Conservation (phyloP, 2,113 vertebrate species). For the Nyctereutes procyonoides region DNA sequence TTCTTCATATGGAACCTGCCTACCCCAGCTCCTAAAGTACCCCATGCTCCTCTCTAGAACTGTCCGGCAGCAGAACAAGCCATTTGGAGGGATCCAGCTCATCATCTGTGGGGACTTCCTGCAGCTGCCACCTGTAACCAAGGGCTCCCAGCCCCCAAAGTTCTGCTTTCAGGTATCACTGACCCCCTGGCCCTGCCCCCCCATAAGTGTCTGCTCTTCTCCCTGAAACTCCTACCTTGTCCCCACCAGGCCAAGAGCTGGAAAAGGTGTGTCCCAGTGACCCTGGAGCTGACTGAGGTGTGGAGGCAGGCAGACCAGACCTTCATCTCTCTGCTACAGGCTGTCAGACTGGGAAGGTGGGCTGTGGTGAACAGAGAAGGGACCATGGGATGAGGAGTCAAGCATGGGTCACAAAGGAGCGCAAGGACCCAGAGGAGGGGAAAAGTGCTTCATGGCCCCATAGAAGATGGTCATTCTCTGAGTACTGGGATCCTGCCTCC, state of each 20-base stretch:
- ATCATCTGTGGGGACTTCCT: conserved; percentile 98
- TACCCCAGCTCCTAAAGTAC: background rate
- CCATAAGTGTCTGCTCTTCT: background rate
- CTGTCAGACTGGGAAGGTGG: conserved; percentile 95
- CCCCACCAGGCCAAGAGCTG: conserved; percentile 93
- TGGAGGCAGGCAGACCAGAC: conserved; percentile 93
- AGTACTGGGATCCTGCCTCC: background rate
- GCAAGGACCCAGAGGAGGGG: background rate
- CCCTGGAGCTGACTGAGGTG: conserved; percentile 95
- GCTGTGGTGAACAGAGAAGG: background rate
- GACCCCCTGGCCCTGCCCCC: too few species aligned
- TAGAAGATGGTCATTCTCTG: background rate
- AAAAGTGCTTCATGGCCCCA: background rate
- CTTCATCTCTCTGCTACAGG: conserved; percentile 95
- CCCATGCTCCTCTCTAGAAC: conserved; percentile 83
- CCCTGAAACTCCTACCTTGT: background rate
- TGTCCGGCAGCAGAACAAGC: conserved; percentile 91
- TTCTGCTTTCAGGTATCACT: conserved; percentile 96
- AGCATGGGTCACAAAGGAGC: background rate
- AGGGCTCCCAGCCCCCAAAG: conserved; percentile 89
- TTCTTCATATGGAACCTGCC: background rate
- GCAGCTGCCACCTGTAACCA: conserved; percentile 96
- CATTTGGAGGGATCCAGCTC: conserved; percentile 98
- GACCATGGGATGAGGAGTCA: background rate
- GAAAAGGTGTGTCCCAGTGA: conserved; percentile 94